These are phyloP conservation scores for Apogon talboti DNA, from an alignment of 2,797 vertebrate species.

Conservation along the genomic window DNA sequence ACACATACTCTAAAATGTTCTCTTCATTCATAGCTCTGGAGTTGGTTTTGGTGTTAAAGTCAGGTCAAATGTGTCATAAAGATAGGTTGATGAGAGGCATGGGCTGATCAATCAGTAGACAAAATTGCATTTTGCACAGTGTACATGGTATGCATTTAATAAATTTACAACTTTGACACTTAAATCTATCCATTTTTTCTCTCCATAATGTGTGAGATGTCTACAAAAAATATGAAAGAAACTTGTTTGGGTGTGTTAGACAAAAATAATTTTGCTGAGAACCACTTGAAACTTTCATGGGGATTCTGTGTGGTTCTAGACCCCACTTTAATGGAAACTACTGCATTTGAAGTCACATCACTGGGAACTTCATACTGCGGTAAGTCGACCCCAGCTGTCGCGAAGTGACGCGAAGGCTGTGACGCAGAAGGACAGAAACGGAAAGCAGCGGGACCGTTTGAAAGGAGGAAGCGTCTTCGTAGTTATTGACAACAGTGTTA, in stretches of 20 bases:
- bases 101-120: conserved; percentile 32
- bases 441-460: conserved; percentile 85
- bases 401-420: conserved; percentile 59
- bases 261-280: background rate
- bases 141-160: too few relatives aligned
- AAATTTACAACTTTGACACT: too few relatives aligned
- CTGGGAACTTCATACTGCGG: conserved; percentile 32
- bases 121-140: too few relatives aligned
- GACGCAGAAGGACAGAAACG: conserved; percentile 30
- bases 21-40: conserved; percentile 4
- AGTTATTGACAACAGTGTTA: conserved; percentile 49
- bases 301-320: rapidly evolving
- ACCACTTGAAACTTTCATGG: background rate
- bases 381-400: conserved; percentile 48
- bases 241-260: too few relatives aligned
- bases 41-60: conserved; percentile 38
- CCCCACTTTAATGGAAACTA: background rate
- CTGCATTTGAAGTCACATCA: background rate
- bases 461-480: conserved; percentile 66
- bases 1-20: conserved; percentile 12
- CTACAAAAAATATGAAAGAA: too few relatives aligned
- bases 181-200: too few relatives aligned
- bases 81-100: conserved; percentile 20
- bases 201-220: too few relatives aligned
- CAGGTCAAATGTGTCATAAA: conserved; percentile 48